phyloP scores from a whole-genome alignment of 2,888 invertebrate genomes.

The Pseudococcus longispinus region DNA sequence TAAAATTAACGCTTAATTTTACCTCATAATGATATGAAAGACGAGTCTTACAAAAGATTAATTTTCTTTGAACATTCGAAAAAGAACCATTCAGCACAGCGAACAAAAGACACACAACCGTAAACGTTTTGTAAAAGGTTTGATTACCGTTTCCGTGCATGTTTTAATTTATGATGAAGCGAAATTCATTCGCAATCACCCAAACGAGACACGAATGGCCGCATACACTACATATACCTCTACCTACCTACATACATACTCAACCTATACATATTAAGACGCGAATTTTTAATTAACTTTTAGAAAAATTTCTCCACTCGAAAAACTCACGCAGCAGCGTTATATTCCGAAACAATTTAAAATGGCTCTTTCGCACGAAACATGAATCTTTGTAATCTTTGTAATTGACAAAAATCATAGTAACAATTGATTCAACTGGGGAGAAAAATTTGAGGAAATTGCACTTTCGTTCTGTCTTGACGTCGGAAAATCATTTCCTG shows the following conservation, averaged over 20 bases:
- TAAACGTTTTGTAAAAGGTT: slow-evolving; percentile 42
- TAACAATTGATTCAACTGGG: slow-evolving; percentile 33
- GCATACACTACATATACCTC: neutral
- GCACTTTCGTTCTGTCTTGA: slow-evolving; percentile 41
- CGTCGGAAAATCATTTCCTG: slow-evolving; percentile 45
- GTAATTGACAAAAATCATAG: slow-evolving; percentile 45
- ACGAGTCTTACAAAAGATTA: slow-evolving; percentile 21
- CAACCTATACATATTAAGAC: neutral
- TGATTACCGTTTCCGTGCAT: slow-evolving; percentile 36
- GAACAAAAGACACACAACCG: slow-evolving; percentile 27
- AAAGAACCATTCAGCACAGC: slow-evolving; percentile 29
- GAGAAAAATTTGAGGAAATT: slow-evolving; percentile 39
- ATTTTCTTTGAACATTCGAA: slow-evolving; percentile 41
- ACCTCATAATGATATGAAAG: slow-evolving; percentile 31
- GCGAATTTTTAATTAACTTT: neutral
- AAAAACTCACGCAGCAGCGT: neutral
- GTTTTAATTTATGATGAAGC: slow-evolving; percentile 18
- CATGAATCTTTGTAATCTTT: neutral
- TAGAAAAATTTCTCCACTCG: neutral
- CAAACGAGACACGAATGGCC: slow-evolving; percentile 21
- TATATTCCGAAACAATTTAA: neutral
- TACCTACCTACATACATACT: neutral
- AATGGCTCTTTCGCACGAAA: slow-evolving; percentile 24
- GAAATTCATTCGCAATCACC: slow-evolving; percentile 31
- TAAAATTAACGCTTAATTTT: slow-evolving; percentile 29